Conservation (phyloP, 2,888 invertebrate species). For the Axea sp. region DNA sequence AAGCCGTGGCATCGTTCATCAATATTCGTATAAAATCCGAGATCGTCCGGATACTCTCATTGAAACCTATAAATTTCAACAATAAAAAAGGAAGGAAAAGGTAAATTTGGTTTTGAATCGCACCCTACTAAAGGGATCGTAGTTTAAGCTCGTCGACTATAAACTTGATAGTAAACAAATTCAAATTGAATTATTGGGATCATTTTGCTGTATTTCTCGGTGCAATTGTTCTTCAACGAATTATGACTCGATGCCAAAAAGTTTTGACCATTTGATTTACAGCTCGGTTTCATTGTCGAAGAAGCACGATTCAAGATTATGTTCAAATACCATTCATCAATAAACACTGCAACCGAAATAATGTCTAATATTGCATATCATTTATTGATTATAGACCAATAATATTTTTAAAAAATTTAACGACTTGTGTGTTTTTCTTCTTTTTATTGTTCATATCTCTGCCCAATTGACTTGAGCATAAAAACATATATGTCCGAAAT, state of each 20-base stretch:
- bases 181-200: slow-evolving; percentile 27
- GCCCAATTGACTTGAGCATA: too few relatives aligned
- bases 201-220: slow-evolving; percentile 2
- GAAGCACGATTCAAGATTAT: too few relatives aligned
- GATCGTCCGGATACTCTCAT: slow-evolving; percentile 35
- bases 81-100: slow-evolving; percentile 45
- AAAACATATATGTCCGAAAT: too few relatives aligned
- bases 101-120: slow-evolving; percentile 37
- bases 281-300: too few relatives aligned
- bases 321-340: too few relatives aligned
- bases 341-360: too few relatives aligned
- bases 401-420: too few relatives aligned
- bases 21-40: slow-evolving; percentile 49
- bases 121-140: slow-evolving; percentile 8
- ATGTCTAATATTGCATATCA: too few relatives aligned
- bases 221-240: slow-evolving; percentile 13
- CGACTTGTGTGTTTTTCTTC: too few relatives aligned
- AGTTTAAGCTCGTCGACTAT: slow-evolving; percentile 28
- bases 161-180: slow-evolving; percentile 48
- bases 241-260: slow-evolving; percentile 2
- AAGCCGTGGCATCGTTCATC: slow-evolving; percentile 55
- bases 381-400: too few relatives aligned
- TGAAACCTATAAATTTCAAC: slow-evolving; percentile 52
- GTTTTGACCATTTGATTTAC: slow-evolving; percentile 6
- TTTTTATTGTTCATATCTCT: too few relatives aligned